A percentile compares a stretch with the other conserved stretches of the same genome.
Evolutionary conservation across 2,888 invertebrate genomes (phyloP).

Genomic region (Drosophila falleni): DNA sequence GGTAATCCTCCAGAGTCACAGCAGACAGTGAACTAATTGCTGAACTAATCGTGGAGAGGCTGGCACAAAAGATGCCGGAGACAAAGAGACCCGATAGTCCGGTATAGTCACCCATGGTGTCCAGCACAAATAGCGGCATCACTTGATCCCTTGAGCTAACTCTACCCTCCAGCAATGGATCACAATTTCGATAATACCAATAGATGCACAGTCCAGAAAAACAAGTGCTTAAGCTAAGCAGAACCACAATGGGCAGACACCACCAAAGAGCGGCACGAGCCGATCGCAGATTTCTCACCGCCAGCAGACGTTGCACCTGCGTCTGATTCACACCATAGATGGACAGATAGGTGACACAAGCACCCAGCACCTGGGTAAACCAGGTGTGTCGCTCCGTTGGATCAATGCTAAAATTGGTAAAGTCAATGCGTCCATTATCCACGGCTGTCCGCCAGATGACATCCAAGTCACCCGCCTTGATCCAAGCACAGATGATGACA

Average conservation of each 20-base stretch:
- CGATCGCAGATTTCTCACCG: slow-evolving; percentile 89
- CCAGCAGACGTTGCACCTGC: slow-evolving; percentile 91
- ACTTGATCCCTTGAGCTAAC: slow-evolving; percentile 91
- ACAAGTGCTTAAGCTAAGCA: slow-evolving; percentile 91
- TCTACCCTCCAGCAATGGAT: slow-evolving; percentile 89
- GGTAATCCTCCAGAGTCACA: slow-evolving; percentile 94
- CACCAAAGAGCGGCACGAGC: slow-evolving; percentile 92
- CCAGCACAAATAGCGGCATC: slow-evolving; percentile 92
- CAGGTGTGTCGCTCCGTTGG: slow-evolving; percentile 94
- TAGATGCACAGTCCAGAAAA: slow-evolving; percentile 94
- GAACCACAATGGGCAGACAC: slow-evolving; percentile 92
- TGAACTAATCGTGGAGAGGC: slow-evolving; percentile 96
- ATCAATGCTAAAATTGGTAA: slow-evolving; percentile 90
- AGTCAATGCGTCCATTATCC: slow-evolving; percentile 90
- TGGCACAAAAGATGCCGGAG: slow-evolving; percentile 96
- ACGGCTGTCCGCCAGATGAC: slow-evolving; percentile 90
- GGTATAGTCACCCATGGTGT: slow-evolving; percentile 90
- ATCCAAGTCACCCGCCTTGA: slow-evolving; percentile 89
- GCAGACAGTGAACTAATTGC: slow-evolving; percentile 96
- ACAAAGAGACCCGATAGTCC: slow-evolving; percentile 96
- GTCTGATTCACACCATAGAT: slow-evolving; percentile 95
- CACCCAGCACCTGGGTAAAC: slow-evolving; percentile 93
- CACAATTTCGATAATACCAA: slow-evolving; percentile 93
- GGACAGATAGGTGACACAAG: slow-evolving; percentile 91
- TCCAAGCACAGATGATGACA: slow-evolving; percentile 90